A percentile compares a stretch with the other conserved stretches of the same genome.
These are phyloP conservation scores for Magallana angulata DNA, from an alignment of 1,140 invertebrate species.

Conservation along the genomic window DNA sequence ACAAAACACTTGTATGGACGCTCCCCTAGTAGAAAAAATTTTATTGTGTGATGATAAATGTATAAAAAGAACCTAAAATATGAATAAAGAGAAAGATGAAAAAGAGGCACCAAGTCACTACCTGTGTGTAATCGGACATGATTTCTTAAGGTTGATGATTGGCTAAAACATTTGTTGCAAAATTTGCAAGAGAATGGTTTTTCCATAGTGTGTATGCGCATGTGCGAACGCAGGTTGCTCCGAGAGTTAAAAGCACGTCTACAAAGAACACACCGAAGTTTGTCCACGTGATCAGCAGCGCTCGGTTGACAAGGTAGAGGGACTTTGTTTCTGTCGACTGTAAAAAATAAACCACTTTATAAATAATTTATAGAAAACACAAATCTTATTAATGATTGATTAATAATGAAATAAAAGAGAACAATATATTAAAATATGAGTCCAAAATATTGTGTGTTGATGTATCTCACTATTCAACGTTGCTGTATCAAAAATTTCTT, in stretches of 20 bases:
- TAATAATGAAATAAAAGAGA: too few species aligned
- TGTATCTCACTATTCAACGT: too few species aligned
- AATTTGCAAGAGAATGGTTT: constrained; percentile 87
- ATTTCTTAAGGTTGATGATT: constrained; percentile 75
- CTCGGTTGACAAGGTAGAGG: neutral
- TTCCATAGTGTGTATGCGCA: constrained; percentile 95
- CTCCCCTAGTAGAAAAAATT: constrained; percentile 69
- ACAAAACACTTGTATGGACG: constrained; percentile 74
- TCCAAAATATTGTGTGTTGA: too few species aligned
- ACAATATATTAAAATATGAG: too few species aligned
- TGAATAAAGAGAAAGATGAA: neutral
- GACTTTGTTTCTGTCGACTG: too few species aligned
- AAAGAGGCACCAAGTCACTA: constrained; percentile 41
- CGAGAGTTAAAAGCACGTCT: constrained; percentile 57
- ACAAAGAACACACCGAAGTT: constrained; percentile 54
- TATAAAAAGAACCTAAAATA: neutral
- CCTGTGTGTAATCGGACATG: constrained; percentile 77
- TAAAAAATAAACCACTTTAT: too few species aligned
- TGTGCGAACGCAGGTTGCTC: constrained; percentile 82
- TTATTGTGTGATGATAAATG: too few species aligned
- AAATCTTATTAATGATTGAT: too few species aligned
- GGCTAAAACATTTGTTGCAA: constrained; percentile 65
- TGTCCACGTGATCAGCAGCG: neutral
- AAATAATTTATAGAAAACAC: too few species aligned
- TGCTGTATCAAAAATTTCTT: too few species aligned